Percentiles rank a stretch among this genome's conserved stretches.
Evolutionary conservation across 1,140 invertebrate species (phyloP).

Genomic region (Micrasema longulum): DNA sequence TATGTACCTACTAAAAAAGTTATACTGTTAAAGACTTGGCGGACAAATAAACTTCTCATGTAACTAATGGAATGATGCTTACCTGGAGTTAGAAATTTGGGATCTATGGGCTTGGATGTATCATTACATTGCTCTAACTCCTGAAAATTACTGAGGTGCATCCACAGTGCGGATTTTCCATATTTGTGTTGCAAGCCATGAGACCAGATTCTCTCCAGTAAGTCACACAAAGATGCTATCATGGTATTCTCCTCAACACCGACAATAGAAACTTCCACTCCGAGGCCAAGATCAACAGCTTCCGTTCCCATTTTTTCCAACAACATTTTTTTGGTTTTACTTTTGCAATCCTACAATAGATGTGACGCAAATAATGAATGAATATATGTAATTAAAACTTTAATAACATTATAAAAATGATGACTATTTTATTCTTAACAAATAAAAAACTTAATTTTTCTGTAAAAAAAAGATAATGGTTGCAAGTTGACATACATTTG

Average conservation of each 20-base stretch:
- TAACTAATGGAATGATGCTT: slow-evolving; percentile 45
- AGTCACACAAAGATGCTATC: slow-evolving; percentile 96
- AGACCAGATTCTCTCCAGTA: slow-evolving; percentile 97
- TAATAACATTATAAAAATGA: too few relatives aligned
- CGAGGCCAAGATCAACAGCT: slow-evolving; percentile 75
- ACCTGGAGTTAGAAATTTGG: slow-evolving; percentile 88
- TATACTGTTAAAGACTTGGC: too few relatives aligned
- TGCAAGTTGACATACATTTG: too few relatives aligned
- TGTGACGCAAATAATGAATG: slow-evolving; percentile 37
- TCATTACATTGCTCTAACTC: slow-evolving; percentile 87
- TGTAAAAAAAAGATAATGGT: too few relatives aligned
- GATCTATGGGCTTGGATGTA: slow-evolving; percentile 79
- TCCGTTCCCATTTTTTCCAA: slow-evolving; percentile 98
- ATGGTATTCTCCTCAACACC: slow-evolving; percentile 97
- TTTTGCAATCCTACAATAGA: slow-evolving; percentile 85
- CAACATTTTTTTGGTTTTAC: slow-evolving; percentile 96
- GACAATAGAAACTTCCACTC: slow-evolving; percentile 71
- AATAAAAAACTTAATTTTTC: too few relatives aligned
- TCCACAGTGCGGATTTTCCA: slow-evolving; percentile 95
- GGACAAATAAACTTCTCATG: too few relatives aligned
- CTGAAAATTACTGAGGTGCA: slow-evolving; percentile 90
- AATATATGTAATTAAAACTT: too few relatives aligned
- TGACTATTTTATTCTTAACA: too few relatives aligned
- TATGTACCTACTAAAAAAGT: too few relatives aligned
- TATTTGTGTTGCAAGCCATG: slow-evolving; percentile 96